Percentiles rank a stretch among this genome's conserved stretches.
These are phyloP conservation scores for Drosophila ogumai DNA, from an alignment of 1,140 invertebrate genomes.

Conservation along the genomic window DNA sequence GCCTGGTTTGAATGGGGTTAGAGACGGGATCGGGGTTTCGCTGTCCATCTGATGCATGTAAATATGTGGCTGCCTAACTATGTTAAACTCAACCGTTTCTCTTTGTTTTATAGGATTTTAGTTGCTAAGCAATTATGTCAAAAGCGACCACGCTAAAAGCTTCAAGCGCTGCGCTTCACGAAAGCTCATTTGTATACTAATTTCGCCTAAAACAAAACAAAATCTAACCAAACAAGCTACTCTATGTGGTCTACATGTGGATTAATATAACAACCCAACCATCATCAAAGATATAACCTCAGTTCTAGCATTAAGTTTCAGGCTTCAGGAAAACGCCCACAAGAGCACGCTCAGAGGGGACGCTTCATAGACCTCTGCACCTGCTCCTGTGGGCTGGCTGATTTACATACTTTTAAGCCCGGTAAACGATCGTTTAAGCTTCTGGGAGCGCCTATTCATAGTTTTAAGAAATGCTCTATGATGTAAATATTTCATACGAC, in stretches of 20 bases:
- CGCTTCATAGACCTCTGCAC: not conserved
- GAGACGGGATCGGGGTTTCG: not conserved
- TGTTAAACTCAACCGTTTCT: conserved; percentile 68
- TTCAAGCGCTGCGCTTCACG: conserved; percentile 75
- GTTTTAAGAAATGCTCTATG: conserved; percentile 28
- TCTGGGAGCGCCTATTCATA: conserved; percentile 31
- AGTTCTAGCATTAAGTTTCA: conserved; percentile 37
- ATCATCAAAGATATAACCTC: conserved; percentile 66
- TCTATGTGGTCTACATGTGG: conserved; percentile 82
- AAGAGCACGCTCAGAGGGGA: not conserved
- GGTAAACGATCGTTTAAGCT: conserved; percentile 30
- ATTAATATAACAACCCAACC: conserved; percentile 61
- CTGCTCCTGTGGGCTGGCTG: conserved; percentile 21
- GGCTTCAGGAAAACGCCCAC: conserved; percentile 16
- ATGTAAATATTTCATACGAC: conserved; percentile 72
- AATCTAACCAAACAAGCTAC: conserved; percentile 76
- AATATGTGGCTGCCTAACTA: conserved; percentile 62
- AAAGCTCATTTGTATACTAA: conserved; percentile 83
- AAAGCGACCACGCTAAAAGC: conserved; percentile 70
- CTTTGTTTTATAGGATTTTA: conserved; percentile 85
- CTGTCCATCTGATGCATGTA: conserved; percentile 52
- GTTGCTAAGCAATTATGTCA: conserved; percentile 83
- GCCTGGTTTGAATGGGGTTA: conserved; percentile 8
- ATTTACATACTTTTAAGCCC: conserved; percentile 23
- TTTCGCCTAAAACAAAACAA: conserved; percentile 68